A percentile compares a stretch with the other conserved stretches of the same genome.
phyloP scores from a whole-genome alignment of 64 coral and sea anemone species.

The Trachythela sp. region DNA sequence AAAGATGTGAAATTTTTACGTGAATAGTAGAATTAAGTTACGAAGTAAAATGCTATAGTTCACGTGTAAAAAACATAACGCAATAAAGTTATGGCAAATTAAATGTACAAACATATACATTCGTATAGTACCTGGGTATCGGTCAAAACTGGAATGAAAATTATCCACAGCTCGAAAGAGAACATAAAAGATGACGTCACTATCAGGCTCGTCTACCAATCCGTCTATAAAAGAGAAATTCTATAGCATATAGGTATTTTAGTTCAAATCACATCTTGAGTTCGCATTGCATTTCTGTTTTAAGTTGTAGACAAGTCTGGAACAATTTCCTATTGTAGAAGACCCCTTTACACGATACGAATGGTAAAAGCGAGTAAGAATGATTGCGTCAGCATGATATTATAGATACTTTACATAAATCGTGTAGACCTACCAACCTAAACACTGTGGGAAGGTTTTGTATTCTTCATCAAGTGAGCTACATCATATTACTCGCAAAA shows the following conservation, averaged over 20 bases:
- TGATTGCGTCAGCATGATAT: neutral
- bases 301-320: too few species aligned
- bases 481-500: constrained; percentile 71
- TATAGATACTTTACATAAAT: constrained; percentile 40
- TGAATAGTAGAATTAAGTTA: too few species aligned
- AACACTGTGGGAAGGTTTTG: constrained; percentile 39
- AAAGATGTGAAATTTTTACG: too few species aligned
- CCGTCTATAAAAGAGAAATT: neutral
- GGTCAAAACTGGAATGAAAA: constrained; percentile 69
- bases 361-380: too few species aligned
- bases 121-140: constrained; percentile 66
- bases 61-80: neutral
- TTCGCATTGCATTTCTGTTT: too few species aligned
- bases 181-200: constrained; percentile 80
- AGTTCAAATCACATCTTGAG: too few species aligned
- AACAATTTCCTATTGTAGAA: too few species aligned
- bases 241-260: too few species aligned
- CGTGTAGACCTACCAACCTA: constrained; percentile 44
- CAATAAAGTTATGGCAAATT: neutral
- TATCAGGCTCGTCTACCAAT: constrained; percentile 78
- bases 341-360: too few species aligned
- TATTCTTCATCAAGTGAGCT: constrained; percentile 85
- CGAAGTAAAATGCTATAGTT: too few species aligned
- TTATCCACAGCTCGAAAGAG: constrained; percentile 85
- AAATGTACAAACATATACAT: neutral